Percentiles rank a stretch among this genome's conserved stretches.
These are phyloP conservation scores for Hiodon alosoides DNA, from an alignment of 2,113 vertebrate genomes.

Conservation along the genomic window DNA sequence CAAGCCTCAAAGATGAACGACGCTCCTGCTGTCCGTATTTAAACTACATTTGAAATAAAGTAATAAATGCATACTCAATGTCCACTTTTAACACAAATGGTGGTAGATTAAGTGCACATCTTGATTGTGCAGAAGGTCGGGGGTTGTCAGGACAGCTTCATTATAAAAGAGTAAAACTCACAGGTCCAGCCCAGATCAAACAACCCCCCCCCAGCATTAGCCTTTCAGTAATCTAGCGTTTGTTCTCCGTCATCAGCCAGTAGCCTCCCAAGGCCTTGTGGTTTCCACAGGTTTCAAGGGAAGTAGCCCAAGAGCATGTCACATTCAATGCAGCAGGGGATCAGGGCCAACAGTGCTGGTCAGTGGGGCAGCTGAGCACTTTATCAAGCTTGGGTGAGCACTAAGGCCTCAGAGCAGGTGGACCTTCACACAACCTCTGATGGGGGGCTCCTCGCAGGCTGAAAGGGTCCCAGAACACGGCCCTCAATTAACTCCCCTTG, in stretches of 20 bases:
- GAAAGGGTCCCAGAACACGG: constrained; percentile 56
- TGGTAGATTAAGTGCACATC: constrained; percentile 29
- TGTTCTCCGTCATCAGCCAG: constrained; percentile 39
- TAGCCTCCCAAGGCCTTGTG: constrained; percentile 42
- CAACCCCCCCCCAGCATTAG: constrained; percentile 20
- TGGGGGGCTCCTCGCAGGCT: constrained; percentile 24
- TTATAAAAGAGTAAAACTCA: constrained; percentile 57
- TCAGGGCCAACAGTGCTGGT: constrained; percentile 39
- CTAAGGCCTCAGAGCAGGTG: constrained; percentile 46
- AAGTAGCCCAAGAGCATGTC: background rate
- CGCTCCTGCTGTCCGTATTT: background rate
- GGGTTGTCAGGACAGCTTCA: constrained; percentile 55
- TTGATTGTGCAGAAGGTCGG: constrained; percentile 31
- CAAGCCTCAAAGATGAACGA: too few relatives aligned
- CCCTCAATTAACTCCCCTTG: constrained; percentile 68
- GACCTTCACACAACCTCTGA: constrained; percentile 26
- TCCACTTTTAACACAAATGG: constrained; percentile 6
- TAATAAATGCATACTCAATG: constrained; percentile 9
- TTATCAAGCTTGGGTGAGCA: constrained; percentile 43
- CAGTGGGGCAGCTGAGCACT: constrained; percentile 42
- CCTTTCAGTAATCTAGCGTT: constrained; percentile 50
- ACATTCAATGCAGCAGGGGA: constrained; percentile 38
- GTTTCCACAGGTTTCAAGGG: constrained; percentile 11
- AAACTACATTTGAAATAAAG: constrained; percentile 25
- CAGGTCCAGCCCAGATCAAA: constrained; percentile 59